A percentile compares a stretch with the other conserved stretches of the same genome.
phyloP scores from a whole-genome alignment of 2,113 vertebrate species.

The Hippocampus mohnikei region DNA sequence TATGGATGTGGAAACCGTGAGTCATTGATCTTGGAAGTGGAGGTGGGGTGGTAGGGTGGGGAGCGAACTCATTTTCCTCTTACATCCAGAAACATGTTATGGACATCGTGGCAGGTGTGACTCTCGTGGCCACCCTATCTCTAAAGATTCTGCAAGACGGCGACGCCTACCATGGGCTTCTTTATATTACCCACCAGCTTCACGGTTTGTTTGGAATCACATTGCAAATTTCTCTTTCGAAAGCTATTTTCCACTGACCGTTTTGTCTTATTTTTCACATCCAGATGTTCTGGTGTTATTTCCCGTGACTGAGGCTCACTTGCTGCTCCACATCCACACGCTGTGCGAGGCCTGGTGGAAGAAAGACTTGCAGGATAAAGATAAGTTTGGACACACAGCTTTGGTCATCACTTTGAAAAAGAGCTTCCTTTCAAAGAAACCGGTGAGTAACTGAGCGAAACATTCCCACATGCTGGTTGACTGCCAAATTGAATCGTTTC shows the following conservation, averaged over 20 bases:
- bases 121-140: constrained; percentile 76
- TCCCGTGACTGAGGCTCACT: constrained; percentile 67
- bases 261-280: constrained; percentile 10
- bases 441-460: constrained; percentile 59
- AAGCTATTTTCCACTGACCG: background rate
- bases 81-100: constrained; percentile 70
- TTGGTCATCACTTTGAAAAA: constrained; percentile 78
- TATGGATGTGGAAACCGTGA: constrained; percentile 78
- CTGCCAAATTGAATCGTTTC: no score
- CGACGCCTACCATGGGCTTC: constrained; percentile 72
- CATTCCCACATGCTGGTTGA: no score
- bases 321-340: constrained; percentile 68
- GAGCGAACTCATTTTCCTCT: background rate
- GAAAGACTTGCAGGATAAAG: constrained; percentile 82
- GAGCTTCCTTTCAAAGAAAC: constrained; percentile 74
- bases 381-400: constrained; percentile 81
- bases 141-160: constrained; percentile 77
- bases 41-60: background rate
- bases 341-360: constrained; percentile 88
- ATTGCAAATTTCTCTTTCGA: background rate
- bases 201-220: constrained; percentile 70
- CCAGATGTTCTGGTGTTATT: constrained; percentile 77
- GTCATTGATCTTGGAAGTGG: constrained; percentile 5
- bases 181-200: constrained; percentile 76
- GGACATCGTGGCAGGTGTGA: constrained; percentile 77